Evolutionary conservation across 2,113 vertebrate genomes (phyloP).

Genomic region (Prunella himalayana): DNA sequence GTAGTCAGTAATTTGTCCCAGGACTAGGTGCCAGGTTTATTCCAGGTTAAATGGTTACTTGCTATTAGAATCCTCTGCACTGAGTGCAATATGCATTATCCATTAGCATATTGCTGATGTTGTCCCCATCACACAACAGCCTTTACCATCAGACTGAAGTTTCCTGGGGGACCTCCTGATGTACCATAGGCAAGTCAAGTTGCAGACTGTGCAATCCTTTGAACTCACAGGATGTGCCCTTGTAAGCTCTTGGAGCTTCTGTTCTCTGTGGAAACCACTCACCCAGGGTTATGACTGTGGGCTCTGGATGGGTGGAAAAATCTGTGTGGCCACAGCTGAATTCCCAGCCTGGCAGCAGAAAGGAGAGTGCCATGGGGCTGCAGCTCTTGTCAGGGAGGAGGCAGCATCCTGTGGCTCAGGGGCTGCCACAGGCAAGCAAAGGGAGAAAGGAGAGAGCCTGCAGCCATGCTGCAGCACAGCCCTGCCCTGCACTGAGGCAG

Average conservation of each 20-base stretch:
- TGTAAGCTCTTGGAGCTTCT: background rate
- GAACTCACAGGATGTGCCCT: background rate
- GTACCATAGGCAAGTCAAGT: background rate
- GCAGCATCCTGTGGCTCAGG: background rate
- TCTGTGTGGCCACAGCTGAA: fast-evolving
- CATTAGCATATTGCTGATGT: background rate
- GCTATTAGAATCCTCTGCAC: background rate
- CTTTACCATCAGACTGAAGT: background rate
- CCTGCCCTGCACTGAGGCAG: background rate
- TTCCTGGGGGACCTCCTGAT: background rate
- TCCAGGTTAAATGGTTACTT: background rate
- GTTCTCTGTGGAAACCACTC: background rate
- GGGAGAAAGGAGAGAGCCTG: background rate
- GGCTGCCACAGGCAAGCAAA: background rate
- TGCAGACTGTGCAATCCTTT: background rate
- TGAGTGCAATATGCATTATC: background rate
- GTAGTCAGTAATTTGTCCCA: background rate
- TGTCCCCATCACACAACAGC: background rate
- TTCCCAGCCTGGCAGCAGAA: background rate
- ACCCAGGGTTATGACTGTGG: background rate
- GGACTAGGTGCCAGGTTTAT: background rate
- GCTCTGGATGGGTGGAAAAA: background rate
- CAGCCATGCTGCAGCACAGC: background rate
- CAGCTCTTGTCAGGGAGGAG: background rate
- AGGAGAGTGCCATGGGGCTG: background rate